These are phyloP conservation scores for Platysteira castanea DNA, from an alignment of 2,113 vertebrate species.

Conservation along the genomic window DNA sequence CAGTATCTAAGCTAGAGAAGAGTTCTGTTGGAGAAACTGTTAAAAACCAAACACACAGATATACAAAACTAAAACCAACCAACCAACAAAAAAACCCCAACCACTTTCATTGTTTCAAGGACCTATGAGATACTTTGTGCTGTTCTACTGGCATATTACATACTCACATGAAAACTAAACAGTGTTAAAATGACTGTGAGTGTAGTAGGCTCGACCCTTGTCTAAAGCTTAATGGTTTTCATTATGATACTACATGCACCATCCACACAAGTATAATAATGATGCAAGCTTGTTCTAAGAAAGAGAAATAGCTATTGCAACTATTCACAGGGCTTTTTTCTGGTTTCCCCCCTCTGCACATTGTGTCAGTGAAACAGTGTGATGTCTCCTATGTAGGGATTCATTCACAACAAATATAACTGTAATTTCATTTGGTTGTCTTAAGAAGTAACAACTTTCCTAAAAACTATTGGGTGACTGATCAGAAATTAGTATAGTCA, in stretches of 20 bases:
- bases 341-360: fast-evolving
- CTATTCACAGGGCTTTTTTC: background rate
- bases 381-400: background rate
- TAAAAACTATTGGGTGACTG: background rate
- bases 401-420: fast-evolving
- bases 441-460: background rate
- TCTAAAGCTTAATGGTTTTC: background rate
- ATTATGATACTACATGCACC: background rate
- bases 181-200: background rate
- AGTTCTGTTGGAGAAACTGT: fast-evolving
- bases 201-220: background rate
- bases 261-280: background rate
- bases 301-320: background rate
- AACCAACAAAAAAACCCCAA: background rate
- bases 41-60: background rate
- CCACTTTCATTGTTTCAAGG: background rate
- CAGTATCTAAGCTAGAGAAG: background rate
- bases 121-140: background rate
- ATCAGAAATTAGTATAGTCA: background rate
- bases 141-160: background rate
- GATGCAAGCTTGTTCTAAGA: background rate
- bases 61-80: background rate
- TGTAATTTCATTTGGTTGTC: background rate
- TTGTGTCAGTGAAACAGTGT: background rate
- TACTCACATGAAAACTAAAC: background rate